Evolutionary conservation across 2,113 vertebrate species (phyloP).

Genomic region (Salminus brasiliensis): DNA sequence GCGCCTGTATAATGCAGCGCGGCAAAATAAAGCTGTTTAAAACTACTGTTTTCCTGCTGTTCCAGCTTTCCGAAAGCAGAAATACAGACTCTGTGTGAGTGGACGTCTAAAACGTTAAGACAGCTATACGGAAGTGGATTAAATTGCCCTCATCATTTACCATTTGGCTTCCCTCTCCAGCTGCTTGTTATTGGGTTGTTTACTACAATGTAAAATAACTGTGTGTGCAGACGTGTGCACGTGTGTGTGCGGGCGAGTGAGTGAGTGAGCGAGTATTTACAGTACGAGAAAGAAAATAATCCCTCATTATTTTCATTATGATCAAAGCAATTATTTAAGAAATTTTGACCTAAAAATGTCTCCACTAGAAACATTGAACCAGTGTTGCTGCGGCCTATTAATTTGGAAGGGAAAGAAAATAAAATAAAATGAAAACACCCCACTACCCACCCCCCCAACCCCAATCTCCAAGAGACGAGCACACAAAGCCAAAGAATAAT

Average conservation of each 20-base stretch:
- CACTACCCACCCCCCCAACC: too few species aligned
- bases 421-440: not conserved
- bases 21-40: constrained; percentile 15
- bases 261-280: not conserved
- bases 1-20: constrained; percentile 21
- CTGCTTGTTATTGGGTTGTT: constrained; percentile 26
- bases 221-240: too few species aligned
- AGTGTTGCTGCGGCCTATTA: constrained; percentile 62
- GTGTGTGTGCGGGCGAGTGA: too few species aligned
- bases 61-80: not conserved
- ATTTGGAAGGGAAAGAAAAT: constrained; percentile 40
- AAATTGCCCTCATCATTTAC: constrained; percentile 17
- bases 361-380: constrained; percentile 58
- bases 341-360: constrained; percentile 68
- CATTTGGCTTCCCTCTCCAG: constrained; percentile 16
- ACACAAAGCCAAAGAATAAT: constrained; percentile 20
- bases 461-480: not conserved
- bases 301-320: constrained; percentile 64
- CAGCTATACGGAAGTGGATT: not conserved
- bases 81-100: not conserved
- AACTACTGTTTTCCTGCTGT: not conserved
- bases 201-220: constrained; percentile 24
- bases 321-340: constrained; percentile 69
- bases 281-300: constrained; percentile 42
- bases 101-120: constrained; percentile 23